phyloP scores from a whole-genome alignment of 1,140 invertebrate species.

The Magallana ariakensis region DNA sequence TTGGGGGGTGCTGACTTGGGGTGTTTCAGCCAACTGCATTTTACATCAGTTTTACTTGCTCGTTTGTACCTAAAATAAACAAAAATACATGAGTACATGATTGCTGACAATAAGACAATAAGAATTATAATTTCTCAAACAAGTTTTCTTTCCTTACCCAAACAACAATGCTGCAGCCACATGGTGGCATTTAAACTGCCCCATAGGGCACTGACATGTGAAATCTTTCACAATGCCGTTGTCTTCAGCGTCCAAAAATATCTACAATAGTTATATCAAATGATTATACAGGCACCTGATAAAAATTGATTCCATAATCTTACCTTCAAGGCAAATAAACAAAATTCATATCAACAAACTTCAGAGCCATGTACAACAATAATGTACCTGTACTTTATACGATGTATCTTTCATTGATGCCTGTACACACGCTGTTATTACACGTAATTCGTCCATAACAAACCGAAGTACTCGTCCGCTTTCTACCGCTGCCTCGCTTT shows the following conservation, averaged over 20 bases:
- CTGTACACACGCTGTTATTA: background rate
- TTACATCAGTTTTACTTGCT: conserved; percentile 46
- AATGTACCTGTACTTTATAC: conserved; percentile 45
- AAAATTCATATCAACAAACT: background rate
- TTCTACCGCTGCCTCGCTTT: conserved; percentile 49
- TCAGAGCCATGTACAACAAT: background rate
- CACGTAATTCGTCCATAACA: conserved; percentile 33
- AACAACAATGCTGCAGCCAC: conserved; percentile 40
- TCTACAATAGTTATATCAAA: background rate
- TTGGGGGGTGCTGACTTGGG: conserved; percentile 55
- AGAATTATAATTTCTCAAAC: background rate
- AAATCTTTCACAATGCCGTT: conserved; percentile 31
- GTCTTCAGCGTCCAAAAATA: conserved; percentile 42
- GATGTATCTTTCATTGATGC: conserved; percentile 36
- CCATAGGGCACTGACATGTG: conserved; percentile 42
- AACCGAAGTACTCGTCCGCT: conserved; percentile 40
- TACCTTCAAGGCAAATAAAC: background rate
- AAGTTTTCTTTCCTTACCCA: conserved; percentile 15
- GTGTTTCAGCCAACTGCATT: conserved; percentile 45
- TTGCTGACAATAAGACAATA: background rate
- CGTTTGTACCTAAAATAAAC: conserved; percentile 43
- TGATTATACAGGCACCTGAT: background rate
- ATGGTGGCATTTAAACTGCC: conserved; percentile 46
- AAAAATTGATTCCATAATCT: background rate
- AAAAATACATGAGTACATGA: background rate